These are phyloP conservation scores for Sarcophaga peregrina DNA, from an alignment of 1,140 invertebrate genomes.

Conservation along the genomic window DNA sequence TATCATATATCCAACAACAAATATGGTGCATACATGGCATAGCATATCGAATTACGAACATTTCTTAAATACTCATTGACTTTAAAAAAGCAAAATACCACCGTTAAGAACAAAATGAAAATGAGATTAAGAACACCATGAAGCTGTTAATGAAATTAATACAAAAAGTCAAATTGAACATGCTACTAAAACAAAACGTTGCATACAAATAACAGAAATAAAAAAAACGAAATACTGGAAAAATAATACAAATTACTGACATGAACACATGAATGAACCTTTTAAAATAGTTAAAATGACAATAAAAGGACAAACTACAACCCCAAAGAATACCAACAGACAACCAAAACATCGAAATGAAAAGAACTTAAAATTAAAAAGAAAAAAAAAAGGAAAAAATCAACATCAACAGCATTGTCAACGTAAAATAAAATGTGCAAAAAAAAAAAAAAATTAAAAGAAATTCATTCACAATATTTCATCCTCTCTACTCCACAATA, in stretches of 20 bases:
- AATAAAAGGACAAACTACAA: slow-evolving; percentile 15
- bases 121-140: slow-evolving; percentile 33
- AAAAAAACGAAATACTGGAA: slow-evolving; percentile 1
- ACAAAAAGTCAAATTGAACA: slow-evolving; percentile 35
- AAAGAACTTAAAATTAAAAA: neutral
- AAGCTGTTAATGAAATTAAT: slow-evolving; percentile 39
- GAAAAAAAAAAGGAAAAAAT: neutral
- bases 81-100: neutral
- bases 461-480: too few species aligned
- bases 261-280: slow-evolving; percentile 42
- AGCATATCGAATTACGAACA: slow-evolving; percentile 11
- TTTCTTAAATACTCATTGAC: slow-evolving; percentile 7
- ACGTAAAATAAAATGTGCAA: neutral
- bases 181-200: slow-evolving; percentile 14
- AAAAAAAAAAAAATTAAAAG: neutral
- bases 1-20: neutral
- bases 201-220: neutral
- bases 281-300: slow-evolving; percentile 42
- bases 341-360: slow-evolving; percentile 32
- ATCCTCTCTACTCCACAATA: neutral
- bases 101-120: neutral
- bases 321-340: slow-evolving; percentile 32
- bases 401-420: neutral
- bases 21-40: slow-evolving; percentile 1
- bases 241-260: slow-evolving; percentile 36